Percentiles rank a stretch among this genome's conserved stretches.
These are phyloP conservation scores for Halcyon senegalensis DNA, from an alignment of 2,113 vertebrate species.

Conservation along the genomic window DNA sequence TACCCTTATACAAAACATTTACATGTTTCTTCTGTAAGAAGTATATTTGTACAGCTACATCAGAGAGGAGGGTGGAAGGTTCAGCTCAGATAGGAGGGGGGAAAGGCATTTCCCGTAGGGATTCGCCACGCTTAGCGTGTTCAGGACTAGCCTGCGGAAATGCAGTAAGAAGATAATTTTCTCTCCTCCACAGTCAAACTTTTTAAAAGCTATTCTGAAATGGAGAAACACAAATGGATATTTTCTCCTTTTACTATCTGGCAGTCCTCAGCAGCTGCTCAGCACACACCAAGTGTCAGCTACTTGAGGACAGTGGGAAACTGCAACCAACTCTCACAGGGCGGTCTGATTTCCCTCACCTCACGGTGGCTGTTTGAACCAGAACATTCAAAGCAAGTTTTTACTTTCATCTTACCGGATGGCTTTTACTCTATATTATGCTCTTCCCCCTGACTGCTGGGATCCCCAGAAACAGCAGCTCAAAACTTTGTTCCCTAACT, in stretches of 20 bases:
- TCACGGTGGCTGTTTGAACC: neutral
- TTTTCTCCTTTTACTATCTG: neutral
- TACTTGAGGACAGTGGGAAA: accelerated
- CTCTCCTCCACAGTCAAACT: neutral
- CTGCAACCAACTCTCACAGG: neutral
- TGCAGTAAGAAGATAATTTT: neutral
- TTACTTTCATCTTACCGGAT: neutral
- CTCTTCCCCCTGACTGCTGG: neutral
- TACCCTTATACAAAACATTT: neutral
- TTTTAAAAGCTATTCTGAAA: neutral
- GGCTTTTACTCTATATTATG: neutral
- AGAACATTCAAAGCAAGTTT: neutral
- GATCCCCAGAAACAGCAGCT: neutral
- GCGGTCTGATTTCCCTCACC: neutral
- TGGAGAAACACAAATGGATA: neutral
- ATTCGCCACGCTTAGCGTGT: neutral
- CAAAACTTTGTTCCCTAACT: neutral
- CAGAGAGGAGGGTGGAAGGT: neutral
- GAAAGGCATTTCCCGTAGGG: neutral
- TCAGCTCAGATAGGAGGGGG: neutral
- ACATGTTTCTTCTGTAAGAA: accelerated
- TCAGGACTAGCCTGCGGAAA: neutral
- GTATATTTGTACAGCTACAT: neutral
- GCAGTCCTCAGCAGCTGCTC: neutral
- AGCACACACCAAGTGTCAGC: neutral